phyloP scores from a whole-genome alignment of 2,888 invertebrate genomes.

The Aleiodes leptofemur region DNA sequence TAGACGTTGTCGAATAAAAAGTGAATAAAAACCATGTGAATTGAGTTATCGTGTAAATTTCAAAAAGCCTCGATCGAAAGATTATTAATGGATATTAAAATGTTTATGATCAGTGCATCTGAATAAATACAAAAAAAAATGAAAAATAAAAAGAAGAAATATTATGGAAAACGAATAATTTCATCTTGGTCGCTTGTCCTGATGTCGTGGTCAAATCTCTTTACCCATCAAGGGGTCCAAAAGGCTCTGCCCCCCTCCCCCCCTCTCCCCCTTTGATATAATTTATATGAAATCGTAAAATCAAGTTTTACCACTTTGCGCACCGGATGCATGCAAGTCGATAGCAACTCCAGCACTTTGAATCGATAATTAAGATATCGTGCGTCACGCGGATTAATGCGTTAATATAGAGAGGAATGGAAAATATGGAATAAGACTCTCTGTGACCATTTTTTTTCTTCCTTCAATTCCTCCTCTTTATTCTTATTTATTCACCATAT shows the following conservation, averaged over 20 bases:
- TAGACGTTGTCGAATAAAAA: conserved; percentile 47
- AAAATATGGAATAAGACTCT: no score
- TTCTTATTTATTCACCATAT: conserved; percentile 5
- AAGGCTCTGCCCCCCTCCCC: neutral
- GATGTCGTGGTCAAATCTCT: conserved; percentile 28
- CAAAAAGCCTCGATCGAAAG: conserved; percentile 8
- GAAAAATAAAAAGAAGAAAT: no score
- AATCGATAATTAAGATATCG: conserved; percentile 64
- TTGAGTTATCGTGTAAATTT: conserved; percentile 52
- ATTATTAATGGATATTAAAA: conserved; percentile 59
- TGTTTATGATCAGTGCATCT: conserved; percentile 57
- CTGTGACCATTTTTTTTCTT: neutral
- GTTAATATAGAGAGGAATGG: conserved; percentile 41
- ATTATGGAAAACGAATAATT: no score
- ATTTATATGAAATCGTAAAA: conserved; percentile 57
- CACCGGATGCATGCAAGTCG: conserved; percentile 49
- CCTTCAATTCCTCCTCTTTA: neutral
- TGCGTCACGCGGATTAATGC: conserved; percentile 52
- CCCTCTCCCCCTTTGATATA: conserved; percentile 25
- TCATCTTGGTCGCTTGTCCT: conserved; percentile 22
- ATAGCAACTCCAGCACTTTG: conserved; percentile 39
- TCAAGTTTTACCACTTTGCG: conserved; percentile 67
- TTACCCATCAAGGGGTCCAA: conserved; percentile 35
- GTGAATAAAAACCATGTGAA: conserved; percentile 39
- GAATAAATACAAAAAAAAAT: no score